Evolutionary conservation across 2,888 invertebrate species (phyloP).

Genomic region (Hipparchia semele): DNA sequence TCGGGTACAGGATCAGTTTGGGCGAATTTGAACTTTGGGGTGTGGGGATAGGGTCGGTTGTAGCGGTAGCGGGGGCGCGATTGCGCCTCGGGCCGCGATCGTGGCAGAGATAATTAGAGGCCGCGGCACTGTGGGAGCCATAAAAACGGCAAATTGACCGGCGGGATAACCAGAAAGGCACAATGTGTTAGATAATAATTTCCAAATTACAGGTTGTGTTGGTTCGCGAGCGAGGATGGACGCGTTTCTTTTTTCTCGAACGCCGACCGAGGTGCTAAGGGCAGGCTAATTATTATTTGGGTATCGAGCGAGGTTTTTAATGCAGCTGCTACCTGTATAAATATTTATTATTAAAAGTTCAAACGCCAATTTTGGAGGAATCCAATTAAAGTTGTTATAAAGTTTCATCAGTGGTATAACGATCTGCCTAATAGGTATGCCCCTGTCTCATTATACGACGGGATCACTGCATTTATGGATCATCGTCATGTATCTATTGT

Average conservation of each 20-base stretch:
- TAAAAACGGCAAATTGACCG: conserved; percentile 84
- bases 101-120: conserved; percentile 81
- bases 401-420: conserved; percentile 50
- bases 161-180: conserved; percentile 84
- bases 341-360: conserved; percentile 81
- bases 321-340: conserved; percentile 83
- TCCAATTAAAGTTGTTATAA: conserved; percentile 66
- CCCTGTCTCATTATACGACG: conserved; percentile 30
- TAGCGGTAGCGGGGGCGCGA: conserved; percentile 44
- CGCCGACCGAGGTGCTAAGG: conserved; percentile 81
- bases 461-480: conserved; percentile 25
- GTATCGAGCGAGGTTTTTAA: conserved; percentile 78
- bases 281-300: conserved; percentile 83
- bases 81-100: conserved; percentile 75
- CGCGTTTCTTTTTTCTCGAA: conserved; percentile 71
- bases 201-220: conserved; percentile 82
- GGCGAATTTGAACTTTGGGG: conserved; percentile 48
- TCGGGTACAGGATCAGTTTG: conserved; percentile 42
- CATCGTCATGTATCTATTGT: conserved; percentile 20
- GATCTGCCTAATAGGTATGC: conserved; percentile 35
- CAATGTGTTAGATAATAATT: conserved; percentile 84
- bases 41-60: conserved; percentile 45
- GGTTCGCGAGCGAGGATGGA: conserved; percentile 75
- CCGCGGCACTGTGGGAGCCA: conserved; percentile 81
- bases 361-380: conserved; percentile 76